These are phyloP conservation scores for Pseudomyrmex dendroicus DNA, from an alignment of 1,140 invertebrate species.

Conservation along the genomic window DNA sequence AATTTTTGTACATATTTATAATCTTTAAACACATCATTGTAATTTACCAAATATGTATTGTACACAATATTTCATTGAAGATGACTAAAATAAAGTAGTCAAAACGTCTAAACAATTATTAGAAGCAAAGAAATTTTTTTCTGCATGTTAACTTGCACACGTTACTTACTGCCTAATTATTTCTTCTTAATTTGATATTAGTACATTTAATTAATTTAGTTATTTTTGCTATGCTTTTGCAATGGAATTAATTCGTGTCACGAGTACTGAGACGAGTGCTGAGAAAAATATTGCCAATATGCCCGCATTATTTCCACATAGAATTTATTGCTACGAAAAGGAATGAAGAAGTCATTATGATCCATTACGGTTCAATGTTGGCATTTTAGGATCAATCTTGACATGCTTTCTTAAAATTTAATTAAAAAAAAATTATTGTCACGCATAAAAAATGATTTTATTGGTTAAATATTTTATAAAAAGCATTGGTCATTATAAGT, in stretches of 20 bases:
- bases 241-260: constrained; percentile 67
- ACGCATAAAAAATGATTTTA: constrained; percentile 12
- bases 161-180: too few species aligned
- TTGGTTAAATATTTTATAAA: background rate
- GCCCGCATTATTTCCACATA: constrained; percentile 62
- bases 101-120: too few species aligned
- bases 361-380: constrained; percentile 8
- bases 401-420: constrained; percentile 36
- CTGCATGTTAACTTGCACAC: too few species aligned
- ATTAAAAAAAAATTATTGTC: constrained; percentile 30
- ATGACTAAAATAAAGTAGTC: too few species aligned
- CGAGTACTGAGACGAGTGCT: constrained; percentile 43
- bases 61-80: too few species aligned
- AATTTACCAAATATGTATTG: too few species aligned
- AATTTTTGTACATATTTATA: too few species aligned
- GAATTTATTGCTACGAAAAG: constrained; percentile 66
- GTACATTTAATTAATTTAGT: too few species aligned
- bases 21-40: too few species aligned
- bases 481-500: background rate
- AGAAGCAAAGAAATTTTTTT: too few species aligned
- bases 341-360: constrained; percentile 62
- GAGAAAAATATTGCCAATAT: constrained; percentile 43
- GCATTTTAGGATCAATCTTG: constrained; percentile 30
- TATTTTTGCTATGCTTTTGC: constrained; percentile 31
- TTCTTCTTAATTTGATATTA: too few species aligned